A percentile compares a stretch with the other conserved stretches of the same genome.
Conservation (phyloP, 2,797 vertebrate species). For the Erethizon dorsatum region DNA sequence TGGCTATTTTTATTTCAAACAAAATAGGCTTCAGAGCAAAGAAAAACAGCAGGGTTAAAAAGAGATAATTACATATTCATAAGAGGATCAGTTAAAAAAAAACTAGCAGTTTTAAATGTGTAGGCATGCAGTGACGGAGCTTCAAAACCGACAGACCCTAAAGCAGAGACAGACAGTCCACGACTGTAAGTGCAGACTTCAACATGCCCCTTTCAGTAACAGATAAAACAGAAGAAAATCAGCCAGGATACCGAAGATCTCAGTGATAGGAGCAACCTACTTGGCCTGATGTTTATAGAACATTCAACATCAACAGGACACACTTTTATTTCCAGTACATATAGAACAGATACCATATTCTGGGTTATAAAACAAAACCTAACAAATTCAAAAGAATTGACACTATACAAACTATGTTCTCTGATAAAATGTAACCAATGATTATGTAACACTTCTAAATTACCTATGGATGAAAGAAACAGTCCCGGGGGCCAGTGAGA, state of each 20-base stretch:
- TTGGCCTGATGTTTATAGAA: neutral
- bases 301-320: neutral
- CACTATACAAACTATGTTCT: neutral
- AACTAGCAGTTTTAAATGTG: neutral
- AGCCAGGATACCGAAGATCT: neutral
- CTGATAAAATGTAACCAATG: neutral
- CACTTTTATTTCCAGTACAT: neutral
- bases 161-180: neutral
- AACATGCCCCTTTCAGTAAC: neutral
- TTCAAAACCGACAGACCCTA: neutral
- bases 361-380: neutral
- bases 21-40: conserved; percentile 15
- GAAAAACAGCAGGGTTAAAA: neutral
- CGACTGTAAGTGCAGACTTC: neutral
- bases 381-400: neutral
- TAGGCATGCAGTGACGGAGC: neutral
- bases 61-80: neutral
- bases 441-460: neutral
- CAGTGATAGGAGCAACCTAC: neutral
- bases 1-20: conserved; percentile 30
- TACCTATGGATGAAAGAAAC: neutral
- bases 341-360: neutral
- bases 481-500: neutral
- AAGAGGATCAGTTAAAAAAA: neutral
- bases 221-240: neutral